Conservation (phyloP, 1,140 invertebrate species). For the Trinorchestia longiramus region DNA sequence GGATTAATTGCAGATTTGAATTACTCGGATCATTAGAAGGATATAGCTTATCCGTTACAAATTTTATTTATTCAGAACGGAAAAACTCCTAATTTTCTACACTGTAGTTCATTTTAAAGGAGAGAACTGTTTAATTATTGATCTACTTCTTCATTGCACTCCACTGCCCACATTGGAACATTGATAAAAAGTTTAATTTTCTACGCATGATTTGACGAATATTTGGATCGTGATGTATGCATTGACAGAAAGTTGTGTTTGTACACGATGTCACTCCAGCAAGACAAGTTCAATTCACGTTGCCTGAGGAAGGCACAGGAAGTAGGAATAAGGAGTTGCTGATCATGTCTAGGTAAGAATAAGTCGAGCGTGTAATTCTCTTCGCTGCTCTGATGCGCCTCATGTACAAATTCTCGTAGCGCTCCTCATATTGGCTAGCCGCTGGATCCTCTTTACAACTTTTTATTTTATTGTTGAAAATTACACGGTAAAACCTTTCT, state of each 20-base stretch:
- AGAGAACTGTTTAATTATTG: neutral
- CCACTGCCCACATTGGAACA: neutral
- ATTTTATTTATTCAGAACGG: neutral
- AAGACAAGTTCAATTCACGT: neutral
- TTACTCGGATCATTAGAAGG: no score
- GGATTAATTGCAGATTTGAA: no score
- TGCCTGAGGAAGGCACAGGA: neutral
- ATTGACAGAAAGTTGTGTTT: neutral
- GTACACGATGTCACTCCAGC: neutral
- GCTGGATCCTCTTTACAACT: neutral
- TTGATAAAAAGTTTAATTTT: neutral
- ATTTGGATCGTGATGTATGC: neutral
- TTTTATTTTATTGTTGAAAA: neutral
- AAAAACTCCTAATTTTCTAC: neutral
- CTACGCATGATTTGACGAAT: neutral
- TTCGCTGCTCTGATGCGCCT: constrained; percentile 36
- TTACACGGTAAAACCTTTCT: neutral
- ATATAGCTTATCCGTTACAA: no score
- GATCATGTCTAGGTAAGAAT: neutral
- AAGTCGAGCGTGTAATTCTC: constrained; percentile 4
- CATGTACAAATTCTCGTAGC: constrained; percentile 34
- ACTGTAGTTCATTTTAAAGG: neutral
- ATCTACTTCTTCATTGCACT: neutral
- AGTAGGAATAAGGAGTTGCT: neutral
- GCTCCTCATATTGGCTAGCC: neutral